Evolutionary conservation across 2,888 invertebrate genomes (phyloP).

Genomic region (Laothoe populi): DNA sequence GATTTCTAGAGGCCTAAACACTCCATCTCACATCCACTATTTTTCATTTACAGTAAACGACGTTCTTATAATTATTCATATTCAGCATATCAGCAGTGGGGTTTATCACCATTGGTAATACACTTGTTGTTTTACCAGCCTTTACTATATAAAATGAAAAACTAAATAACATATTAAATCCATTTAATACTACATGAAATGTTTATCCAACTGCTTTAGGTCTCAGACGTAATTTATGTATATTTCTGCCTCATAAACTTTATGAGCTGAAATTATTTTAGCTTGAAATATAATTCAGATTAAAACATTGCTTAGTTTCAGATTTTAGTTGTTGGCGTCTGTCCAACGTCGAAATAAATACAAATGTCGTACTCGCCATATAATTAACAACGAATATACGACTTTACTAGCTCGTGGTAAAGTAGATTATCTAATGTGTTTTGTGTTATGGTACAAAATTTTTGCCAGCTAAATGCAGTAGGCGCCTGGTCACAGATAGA

Average conservation of each 20-base stretch:
- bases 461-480: conserved; percentile 22
- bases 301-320: conserved; percentile 45
- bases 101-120: too few relatives aligned
- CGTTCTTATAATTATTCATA: too few relatives aligned
- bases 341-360: conserved; percentile 34
- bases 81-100: too few relatives aligned
- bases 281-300: conserved; percentile 44
- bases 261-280: conserved; percentile 38
- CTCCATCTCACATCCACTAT: too few relatives aligned
- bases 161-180: neutral
- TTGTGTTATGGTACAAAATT: conserved; percentile 11
- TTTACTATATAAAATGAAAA: neutral
- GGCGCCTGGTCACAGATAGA: conserved; percentile 22
- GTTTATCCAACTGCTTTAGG: conserved; percentile 9
- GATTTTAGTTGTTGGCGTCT: conserved; percentile 43
- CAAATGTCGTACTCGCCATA: neutral
- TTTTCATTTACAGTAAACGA: too few relatives aligned
- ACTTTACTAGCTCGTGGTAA: neutral
- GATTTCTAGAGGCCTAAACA: too few relatives aligned
- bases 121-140: too few relatives aligned
- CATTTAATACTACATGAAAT: neutral
- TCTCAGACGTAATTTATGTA: conserved; percentile 22
- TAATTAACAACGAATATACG: neutral
- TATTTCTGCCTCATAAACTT: conserved; percentile 41
- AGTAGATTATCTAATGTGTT: neutral